Evolutionary conservation across 2,888 invertebrate species (phyloP), one percentile per base, ranked within the genome.

Genomic region (Hoplodrina blanda): DNA sequence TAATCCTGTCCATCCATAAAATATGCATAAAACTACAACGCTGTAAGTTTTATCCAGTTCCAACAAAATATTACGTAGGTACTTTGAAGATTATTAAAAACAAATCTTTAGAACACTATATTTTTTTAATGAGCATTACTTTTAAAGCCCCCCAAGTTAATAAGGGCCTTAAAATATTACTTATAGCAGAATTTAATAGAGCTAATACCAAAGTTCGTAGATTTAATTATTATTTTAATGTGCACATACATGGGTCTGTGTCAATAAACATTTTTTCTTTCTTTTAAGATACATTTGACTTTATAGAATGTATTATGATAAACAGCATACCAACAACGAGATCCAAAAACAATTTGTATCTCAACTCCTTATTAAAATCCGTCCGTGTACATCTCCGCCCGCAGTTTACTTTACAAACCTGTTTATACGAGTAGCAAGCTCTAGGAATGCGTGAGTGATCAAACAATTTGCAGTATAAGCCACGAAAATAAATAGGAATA

Each of bases 401-500:
- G 52, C 50, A 71, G 37, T 25, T 25, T 25, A 25, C n/a, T 60
- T 19, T 13, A 30, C 6, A 53, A 53, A 37, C 46, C 17, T 19
- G 17, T 7, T 70, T 71, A 13, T n/a, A n/a, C n/a, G n/a, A n/a
- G n/a, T 17, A 53, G 13, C 33, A 49, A 70, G 37, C 19, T 7
- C 17, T n/a, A 30, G 41, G 1, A 72, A 49, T 61, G 41, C 20
- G n/a, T n/a, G 15, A 72, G 20, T 54, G 17, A 44, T 25, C 52
- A 52, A 57, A 70, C n/a, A 52, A 52, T 70, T 57, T 44, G 20
- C 44, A 25, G n/a, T 19, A 17, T 6, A 62, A 44, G 44, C 20
- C 44, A 46, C 69, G 19, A 54, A 46, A 33, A 37, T 30, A 30
- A 44, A 44, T 44, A 44, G 44, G 2, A 15, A 44, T 4, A 41